These are phyloP conservation scores for Crocuta crocuta DNA, from an alignment of 2,113 vertebrate species.

Conservation along the genomic window DNA sequence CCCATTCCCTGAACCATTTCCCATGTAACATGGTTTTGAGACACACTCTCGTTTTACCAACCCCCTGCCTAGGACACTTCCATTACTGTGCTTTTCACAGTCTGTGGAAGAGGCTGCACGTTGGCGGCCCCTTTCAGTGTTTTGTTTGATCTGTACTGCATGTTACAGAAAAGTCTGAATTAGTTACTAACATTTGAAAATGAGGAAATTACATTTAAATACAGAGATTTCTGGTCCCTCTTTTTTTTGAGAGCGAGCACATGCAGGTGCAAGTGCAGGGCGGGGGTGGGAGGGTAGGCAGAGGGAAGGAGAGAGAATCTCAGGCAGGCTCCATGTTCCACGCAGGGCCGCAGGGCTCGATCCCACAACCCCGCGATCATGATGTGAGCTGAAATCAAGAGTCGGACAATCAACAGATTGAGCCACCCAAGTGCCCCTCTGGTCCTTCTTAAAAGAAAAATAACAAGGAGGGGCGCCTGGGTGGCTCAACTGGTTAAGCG, in stretches of 20 bases:
- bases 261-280: too few species aligned
- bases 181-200: slow-evolving; percentile 5
- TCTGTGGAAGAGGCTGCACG: neutral
- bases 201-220: slow-evolving; percentile 26
- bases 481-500: too few species aligned
- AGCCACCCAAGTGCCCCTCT: too few species aligned
- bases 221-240: neutral
- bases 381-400: too few species aligned
- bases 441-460: too few species aligned
- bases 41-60: neutral
- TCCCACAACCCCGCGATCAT: too few species aligned
- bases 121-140: neutral
- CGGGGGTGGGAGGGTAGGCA: too few species aligned
- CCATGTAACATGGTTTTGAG: neutral
- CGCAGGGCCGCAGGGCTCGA: too few species aligned
- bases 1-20: neutral
- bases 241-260: neutral
- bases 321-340: too few species aligned
- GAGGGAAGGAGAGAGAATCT: too few species aligned
- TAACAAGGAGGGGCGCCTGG: too few species aligned
- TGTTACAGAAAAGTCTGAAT: neutral
- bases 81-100: neutral
- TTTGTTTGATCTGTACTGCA: neutral
- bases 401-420: too few species aligned
- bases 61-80: neutral